Base-by-base conservation (phyloP, 1,140 invertebrate genomes). In the Drosophila biarmipes region DNA sequence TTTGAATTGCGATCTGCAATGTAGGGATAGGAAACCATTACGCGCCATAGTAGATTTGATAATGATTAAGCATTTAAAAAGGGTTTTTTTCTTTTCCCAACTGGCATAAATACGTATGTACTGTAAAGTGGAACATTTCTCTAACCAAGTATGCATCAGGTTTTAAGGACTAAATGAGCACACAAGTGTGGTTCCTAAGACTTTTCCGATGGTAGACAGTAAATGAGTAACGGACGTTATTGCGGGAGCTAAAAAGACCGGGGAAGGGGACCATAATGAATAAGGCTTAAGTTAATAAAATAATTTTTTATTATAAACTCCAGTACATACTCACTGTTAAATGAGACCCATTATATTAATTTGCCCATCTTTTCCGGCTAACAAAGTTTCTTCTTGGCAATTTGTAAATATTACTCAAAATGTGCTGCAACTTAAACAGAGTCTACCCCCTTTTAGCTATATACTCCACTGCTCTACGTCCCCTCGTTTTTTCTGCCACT, bases 131-230 rank as follows among this genome's bases (percentile, higher is more conserved):
- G n/a, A 6, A 6, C 5, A 17, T 6, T 29, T 35, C 31, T 27
- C 45, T 21, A 42, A 49, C 38, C 42, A 77, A 55, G 72, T 53
- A 38, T 80, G 58, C 55, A 46, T 82, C 52, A 64, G 62, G 55
- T 48, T 82, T 84, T 79, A 76, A 79, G 72, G 59, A 62, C 75
- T 49, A 78, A 84, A 82, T 82, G 69, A 78, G 80, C 71, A 79
- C 75, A 84, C 66, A 15, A 17, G 38, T 43, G 35, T 62, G 7
- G n/a, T 34, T 57, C 46, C 12, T 24, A 14, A 15, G 40, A 11
- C 51, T 7, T 21, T 31, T 6, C 6, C 11, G 3, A 7, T n/a
- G 19, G 19, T 17, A 48, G 12, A 21, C 40, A 27, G n/a, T 51
- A 77, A 68, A 80, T 80, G 79, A 82, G 73, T 85, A 85, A 85